Evolutionary conservation across 2,888 invertebrate species (phyloP).

Genomic region (Eupelmus urozonus): DNA sequence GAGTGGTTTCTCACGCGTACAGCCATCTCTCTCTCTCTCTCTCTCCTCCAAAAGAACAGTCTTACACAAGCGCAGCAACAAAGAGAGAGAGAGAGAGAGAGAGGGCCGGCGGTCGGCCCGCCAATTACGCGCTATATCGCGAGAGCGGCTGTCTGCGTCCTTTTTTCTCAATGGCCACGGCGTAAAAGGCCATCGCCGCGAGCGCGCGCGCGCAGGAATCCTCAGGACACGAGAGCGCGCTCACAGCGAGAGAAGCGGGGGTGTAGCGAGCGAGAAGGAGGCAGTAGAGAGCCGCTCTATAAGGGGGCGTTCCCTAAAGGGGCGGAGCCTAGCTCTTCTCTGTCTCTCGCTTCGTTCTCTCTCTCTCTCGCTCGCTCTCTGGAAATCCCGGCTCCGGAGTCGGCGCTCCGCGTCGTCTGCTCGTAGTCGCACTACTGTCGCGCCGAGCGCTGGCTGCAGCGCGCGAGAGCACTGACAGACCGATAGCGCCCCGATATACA

Average conservation of each 20-base stretch:
- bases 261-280: neutral
- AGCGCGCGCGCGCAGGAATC: slow-evolving; percentile 11
- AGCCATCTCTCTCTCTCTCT: slow-evolving; percentile 17
- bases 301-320: slow-evolving; percentile 9
- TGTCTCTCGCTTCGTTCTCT: neutral
- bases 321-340: slow-evolving; percentile 6
- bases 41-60: neutral
- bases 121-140: no score
- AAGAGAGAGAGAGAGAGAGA: slow-evolving; percentile 6
- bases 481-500: neutral
- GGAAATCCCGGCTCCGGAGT: slow-evolving; percentile 73
- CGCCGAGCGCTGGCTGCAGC: neutral
- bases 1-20: slow-evolving; percentile 68
- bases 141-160: no score
- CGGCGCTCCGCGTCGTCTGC: slow-evolving; percentile 52
- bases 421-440: slow-evolving; percentile 22
- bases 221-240: slow-evolving; percentile 12
- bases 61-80: neutral
- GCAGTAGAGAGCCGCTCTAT: no score
- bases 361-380: slow-evolving; percentile 8
- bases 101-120: neutral
- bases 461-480: neutral
- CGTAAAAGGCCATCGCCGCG: slow-evolving; percentile 36
- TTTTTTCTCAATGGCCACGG: slow-evolving; percentile 29
- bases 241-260: no score